Conservation (phyloP, 2,888 invertebrate species). For the Yponomeuta plumbellus region DNA sequence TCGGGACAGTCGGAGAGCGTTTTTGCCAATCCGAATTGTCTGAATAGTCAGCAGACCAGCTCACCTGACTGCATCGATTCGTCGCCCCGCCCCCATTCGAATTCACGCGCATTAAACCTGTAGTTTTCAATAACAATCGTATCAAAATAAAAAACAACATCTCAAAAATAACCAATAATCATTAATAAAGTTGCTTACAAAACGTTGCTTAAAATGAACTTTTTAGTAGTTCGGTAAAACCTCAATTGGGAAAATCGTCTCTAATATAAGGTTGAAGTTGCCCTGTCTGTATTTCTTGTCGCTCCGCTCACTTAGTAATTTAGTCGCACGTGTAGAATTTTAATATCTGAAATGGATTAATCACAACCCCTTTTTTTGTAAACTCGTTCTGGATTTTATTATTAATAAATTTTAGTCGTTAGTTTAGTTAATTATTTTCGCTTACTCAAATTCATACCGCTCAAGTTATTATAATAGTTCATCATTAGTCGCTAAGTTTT, state of each 20-base stretch:
- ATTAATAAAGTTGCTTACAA: constrained; percentile 19
- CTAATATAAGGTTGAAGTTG: constrained; percentile 22
- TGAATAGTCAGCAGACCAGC: constrained; percentile 22
- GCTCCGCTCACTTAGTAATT: constrained; percentile 21
- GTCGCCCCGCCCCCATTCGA: constrained; percentile 22
- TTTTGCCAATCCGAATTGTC: too few species aligned
- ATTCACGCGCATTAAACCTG: constrained; percentile 21
- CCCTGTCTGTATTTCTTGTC: constrained; percentile 22
- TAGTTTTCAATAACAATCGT: constrained; percentile 21
- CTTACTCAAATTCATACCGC: constrained; percentile 19
- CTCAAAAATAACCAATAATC: constrained; percentile 20
- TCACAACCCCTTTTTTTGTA: constrained; percentile 17
- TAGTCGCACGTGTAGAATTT: constrained; percentile 19
- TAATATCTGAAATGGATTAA: constrained; percentile 17
- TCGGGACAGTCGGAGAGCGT: too few species aligned
- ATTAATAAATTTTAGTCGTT: not conserved
- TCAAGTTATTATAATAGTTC: constrained; percentile 16
- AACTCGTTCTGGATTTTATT: constrained; percentile 5
- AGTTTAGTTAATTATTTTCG: constrained; percentile 16
- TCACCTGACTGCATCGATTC: constrained; percentile 22
- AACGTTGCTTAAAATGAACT: constrained; percentile 19
- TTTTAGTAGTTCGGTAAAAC: constrained; percentile 20
- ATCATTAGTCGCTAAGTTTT: constrained; percentile 19
- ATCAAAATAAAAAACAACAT: constrained; percentile 22
- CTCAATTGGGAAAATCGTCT: constrained; percentile 21